phyloP scores from a whole-genome alignment of 2,797 vertebrate species.

The Gadopsis bispinosus region DNA sequence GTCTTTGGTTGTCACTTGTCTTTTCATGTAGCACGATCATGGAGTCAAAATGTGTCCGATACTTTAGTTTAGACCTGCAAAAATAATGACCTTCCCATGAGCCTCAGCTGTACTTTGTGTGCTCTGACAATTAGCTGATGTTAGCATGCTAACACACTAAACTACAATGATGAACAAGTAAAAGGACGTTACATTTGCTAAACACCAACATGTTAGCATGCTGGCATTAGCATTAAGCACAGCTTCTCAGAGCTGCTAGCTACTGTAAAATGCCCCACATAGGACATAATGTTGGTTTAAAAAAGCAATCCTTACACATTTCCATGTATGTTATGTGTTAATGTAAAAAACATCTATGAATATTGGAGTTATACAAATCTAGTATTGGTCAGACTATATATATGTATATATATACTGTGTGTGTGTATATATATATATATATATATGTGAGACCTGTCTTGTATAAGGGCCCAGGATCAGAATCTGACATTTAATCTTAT shows the following conservation, averaged over 20 bases:
- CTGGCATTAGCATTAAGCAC: background rate
- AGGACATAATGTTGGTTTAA: background rate
- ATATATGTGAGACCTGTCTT: too few relatives aligned
- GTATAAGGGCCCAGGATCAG: too few relatives aligned
- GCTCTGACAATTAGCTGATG: background rate
- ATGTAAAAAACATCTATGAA: too few relatives aligned
- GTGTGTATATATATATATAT: too few relatives aligned
- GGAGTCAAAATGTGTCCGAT: background rate
- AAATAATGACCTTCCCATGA: background rate
- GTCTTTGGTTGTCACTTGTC: background rate
- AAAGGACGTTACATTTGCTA: background rate
- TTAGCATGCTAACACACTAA: background rate
- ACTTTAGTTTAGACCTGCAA: background rate
- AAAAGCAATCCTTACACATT: background rate
- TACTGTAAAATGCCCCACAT: background rate
- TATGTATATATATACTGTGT: too few relatives aligned
- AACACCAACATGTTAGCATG: background rate
- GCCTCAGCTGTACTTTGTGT: background rate
- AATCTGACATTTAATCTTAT: background rate
- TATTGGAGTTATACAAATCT: background rate
- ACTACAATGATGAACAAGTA: too few relatives aligned
- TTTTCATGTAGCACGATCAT: background rate
- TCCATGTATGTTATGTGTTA: background rate
- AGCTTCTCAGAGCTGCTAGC: background rate
- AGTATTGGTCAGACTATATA: background rate